Percentiles rank a stretch among this genome's conserved stretches.
phyloP scores from a whole-genome alignment of 2,797 vertebrate genomes.

The Eurystomus glaucurus region DNA sequence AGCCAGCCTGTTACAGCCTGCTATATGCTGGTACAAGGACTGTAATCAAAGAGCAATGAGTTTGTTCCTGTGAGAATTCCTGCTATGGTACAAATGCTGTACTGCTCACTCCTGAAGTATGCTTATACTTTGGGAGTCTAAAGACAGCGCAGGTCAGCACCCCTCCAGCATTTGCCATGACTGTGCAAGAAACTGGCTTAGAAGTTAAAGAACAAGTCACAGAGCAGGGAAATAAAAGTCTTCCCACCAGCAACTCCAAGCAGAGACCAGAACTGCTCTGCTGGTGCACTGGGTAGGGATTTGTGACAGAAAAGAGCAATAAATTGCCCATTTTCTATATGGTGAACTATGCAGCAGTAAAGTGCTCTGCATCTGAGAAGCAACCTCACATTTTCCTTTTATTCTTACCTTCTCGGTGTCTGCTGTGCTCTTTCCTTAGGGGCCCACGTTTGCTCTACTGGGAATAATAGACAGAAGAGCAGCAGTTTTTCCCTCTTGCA shows the following conservation, averaged over 20 bases:
- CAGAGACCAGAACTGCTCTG: neutral
- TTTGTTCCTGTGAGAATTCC: neutral
- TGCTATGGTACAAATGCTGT: neutral
- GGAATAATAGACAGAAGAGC: neutral
- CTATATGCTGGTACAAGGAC: neutral
- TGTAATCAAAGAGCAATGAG: neutral
- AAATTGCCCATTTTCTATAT: neutral
- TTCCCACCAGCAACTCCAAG: neutral
- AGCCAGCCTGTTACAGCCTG: neutral
- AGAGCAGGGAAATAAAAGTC: neutral
- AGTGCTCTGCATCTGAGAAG: neutral
- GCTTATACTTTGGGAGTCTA: neutral
- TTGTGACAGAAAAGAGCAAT: neutral
- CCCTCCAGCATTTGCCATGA: neutral
- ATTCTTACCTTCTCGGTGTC: neutral
- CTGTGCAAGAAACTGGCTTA: neutral
- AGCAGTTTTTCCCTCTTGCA: neutral
- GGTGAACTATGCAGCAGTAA: neutral
- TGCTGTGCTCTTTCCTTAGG: neutral
- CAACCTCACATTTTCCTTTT: accelerated
- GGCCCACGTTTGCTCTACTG: accelerated
- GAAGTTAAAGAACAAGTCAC: neutral
- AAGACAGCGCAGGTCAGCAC: accelerated
- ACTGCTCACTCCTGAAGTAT: neutral
- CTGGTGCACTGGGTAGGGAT: neutral